Evolutionary conservation across 2,113 vertebrate species (phyloP).

Genomic region (Pristiophorus japonicus): DNA sequence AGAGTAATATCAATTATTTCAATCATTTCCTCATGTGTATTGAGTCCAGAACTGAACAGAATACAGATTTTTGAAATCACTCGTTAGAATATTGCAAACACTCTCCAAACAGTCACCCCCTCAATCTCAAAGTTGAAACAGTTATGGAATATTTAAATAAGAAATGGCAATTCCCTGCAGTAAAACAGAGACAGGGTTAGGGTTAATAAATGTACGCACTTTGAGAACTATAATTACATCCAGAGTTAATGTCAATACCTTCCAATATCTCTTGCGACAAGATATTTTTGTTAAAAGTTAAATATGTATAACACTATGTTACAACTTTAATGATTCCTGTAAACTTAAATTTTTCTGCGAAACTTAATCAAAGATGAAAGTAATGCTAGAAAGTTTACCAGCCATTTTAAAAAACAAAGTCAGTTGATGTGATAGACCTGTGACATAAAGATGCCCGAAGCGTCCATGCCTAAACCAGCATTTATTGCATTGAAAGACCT

Average conservation of each 20-base stretch:
- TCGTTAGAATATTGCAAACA: constrained; percentile 5
- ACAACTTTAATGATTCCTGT: neutral
- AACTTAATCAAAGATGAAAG: neutral
- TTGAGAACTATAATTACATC: constrained; percentile 12
- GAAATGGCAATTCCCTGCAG: neutral
- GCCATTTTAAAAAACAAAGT: neutral
- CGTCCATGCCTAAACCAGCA: neutral
- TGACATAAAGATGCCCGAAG: neutral
- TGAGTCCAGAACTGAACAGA: neutral
- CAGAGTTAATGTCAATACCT: neutral
- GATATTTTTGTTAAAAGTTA: neutral
- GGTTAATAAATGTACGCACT: neutral
- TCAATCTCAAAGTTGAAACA: neutral
- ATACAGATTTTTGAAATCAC: constrained; percentile 6
- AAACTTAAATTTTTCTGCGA: neutral
- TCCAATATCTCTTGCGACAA: neutral
- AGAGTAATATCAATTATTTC: constrained; percentile 35
- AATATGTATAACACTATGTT: neutral
- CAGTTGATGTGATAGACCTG: neutral
- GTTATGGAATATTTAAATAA: constrained; percentile 24
- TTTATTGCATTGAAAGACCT: neutral
- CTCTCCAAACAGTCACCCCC: neutral
- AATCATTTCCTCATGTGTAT: constrained; percentile 37
- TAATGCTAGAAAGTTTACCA: neutral
- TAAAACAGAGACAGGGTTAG: neutral